phyloP scores from a whole-genome alignment of 2,797 vertebrate species.

The Poeciliopsis gracilis region DNA sequence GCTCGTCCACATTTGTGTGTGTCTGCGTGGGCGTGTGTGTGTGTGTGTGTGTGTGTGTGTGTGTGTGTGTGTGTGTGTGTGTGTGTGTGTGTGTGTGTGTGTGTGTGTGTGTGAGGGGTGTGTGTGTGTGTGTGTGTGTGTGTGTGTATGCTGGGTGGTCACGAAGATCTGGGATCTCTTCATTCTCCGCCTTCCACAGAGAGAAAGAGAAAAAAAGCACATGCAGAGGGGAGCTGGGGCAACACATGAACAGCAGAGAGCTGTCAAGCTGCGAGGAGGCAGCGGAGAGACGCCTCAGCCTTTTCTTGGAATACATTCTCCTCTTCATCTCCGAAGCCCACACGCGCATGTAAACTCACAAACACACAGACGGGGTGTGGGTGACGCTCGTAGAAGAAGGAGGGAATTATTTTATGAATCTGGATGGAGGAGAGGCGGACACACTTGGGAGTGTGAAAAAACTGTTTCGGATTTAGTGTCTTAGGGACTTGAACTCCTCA shows the following conservation, averaged over 20 bases:
- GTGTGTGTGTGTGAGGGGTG: conserved; percentile 2
- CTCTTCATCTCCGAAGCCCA: conserved; percentile 45
- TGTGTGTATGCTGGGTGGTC: conserved; percentile 40
- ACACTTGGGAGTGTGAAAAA: conserved; percentile 42
- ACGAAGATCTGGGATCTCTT: conserved; percentile 54
- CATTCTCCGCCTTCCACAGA: conserved; percentile 24
- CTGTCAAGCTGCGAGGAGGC: conserved; percentile 71
- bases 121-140: not conserved
- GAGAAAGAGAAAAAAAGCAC: conserved; percentile 44
- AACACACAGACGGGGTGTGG: conserved; percentile 40
- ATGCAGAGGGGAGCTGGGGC: conserved; percentile 59
- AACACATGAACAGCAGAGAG: conserved; percentile 70
- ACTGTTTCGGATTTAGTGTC: conserved; percentile 51
- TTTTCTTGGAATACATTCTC: conserved; percentile 63
- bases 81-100: conserved; percentile 7
- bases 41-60: conserved; percentile 2
- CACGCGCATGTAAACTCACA: conserved; percentile 37
- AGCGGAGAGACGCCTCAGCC: conserved; percentile 57
- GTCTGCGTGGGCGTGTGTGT: conserved; percentile 12
- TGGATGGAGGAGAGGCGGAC: conserved; percentile 41
- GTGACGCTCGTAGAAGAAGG: conserved; percentile 32
- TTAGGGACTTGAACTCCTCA: conserved; percentile 26
- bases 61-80: rapidly evolving
- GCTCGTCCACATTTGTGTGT: conserved; percentile 30
- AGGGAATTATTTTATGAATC: conserved; percentile 49